phyloP scores from a whole-genome alignment of 2,113 vertebrate genomes.

The Lagopus muta region DNA sequence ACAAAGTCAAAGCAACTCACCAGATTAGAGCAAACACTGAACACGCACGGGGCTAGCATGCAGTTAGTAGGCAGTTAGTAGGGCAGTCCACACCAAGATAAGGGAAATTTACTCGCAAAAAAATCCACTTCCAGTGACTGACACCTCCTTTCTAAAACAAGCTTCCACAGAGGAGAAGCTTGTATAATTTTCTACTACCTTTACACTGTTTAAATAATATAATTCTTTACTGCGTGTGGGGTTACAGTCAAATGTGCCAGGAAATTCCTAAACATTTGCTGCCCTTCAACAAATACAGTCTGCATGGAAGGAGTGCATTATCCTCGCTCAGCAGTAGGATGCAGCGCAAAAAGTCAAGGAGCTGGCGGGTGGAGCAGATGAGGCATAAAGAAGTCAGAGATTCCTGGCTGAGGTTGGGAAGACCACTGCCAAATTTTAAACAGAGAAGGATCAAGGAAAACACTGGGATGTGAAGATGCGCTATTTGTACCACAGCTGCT shows the following conservation, averaged over 20 bases:
- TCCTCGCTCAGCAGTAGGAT: neutral
- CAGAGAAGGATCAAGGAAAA: neutral
- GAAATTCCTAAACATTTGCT: slow-evolving; percentile 1
- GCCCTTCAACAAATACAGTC: neutral
- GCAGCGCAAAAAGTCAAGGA: neutral
- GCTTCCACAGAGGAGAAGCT: neutral
- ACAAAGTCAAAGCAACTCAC: fast-evolving
- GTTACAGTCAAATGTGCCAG: neutral
- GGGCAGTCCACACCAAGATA: neutral
- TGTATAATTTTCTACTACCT: neutral
- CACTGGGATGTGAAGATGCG: neutral
- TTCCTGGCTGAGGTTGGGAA: neutral
- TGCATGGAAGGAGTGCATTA: neutral
- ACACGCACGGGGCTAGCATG: neutral
- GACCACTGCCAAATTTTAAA: neutral
- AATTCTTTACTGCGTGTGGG: neutral
- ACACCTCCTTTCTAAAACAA: neutral
- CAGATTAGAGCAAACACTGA: neutral
- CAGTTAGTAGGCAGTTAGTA: neutral
- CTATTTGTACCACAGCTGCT: neutral
- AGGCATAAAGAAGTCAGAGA: neutral
- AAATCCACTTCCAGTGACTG: neutral
- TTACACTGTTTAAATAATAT: neutral
- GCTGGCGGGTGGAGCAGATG: neutral
- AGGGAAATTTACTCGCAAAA: neutral